Percentiles rank a stretch among this genome's conserved stretches.
Conservation (phyloP, 2,888 invertebrate species). For the Quadroppia sp. region DNA sequence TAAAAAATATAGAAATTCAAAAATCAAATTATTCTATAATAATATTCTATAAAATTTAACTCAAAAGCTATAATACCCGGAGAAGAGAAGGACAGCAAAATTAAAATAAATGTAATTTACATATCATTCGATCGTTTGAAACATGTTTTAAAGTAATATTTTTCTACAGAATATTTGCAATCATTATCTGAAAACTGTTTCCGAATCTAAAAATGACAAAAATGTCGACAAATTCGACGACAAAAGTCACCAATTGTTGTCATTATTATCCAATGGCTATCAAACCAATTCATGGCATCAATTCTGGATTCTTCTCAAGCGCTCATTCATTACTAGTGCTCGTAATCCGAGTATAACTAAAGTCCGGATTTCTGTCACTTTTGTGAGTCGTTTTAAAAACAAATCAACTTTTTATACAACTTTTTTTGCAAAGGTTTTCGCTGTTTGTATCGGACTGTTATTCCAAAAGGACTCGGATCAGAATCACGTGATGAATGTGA, state of each 20-base stretch:
- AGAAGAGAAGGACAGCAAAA: constrained; percentile 71
- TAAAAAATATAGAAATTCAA: no score
- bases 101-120: constrained; percentile 58
- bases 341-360: constrained; percentile 69
- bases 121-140: neutral
- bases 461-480: no score
- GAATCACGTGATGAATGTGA: no score
- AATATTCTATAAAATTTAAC: constrained; percentile 51
- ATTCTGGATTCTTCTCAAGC: constrained; percentile 80
- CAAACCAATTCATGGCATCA: constrained; percentile 68
- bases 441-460: no score
- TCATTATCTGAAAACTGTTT: no score
- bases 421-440: neutral
- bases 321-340: constrained; percentile 80
- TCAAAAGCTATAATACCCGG: constrained; percentile 62
- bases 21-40: no score
- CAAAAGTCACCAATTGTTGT: no score
- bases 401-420: no score
- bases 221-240: constrained; percentile 56
- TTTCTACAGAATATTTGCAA: neutral
- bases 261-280: neutral
- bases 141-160: neutral
- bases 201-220: neutral
- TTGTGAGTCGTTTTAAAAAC: neutral
- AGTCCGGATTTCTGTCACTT: constrained; percentile 54